phyloP scores from a whole-genome alignment of 2,797 vertebrate species.

The Ptychobarbus kaznakovi region DNA sequence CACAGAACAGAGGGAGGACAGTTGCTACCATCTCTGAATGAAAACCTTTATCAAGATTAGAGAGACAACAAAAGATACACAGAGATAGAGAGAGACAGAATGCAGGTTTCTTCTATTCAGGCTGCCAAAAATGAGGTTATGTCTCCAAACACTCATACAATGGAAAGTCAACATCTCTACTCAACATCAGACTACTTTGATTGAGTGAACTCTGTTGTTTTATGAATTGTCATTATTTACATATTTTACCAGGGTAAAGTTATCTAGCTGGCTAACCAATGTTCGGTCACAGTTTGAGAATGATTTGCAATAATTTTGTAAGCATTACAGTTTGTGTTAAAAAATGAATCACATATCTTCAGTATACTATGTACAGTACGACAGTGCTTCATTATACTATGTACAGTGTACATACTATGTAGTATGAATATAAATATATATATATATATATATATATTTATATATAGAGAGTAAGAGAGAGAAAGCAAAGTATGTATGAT shows the following conservation, averaged over 20 bases:
- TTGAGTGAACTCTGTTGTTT: background rate
- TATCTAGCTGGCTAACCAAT: background rate
- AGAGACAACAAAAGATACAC: constrained; percentile 34
- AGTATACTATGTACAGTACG: background rate
- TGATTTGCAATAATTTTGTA: background rate
- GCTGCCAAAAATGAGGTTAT: constrained; percentile 44
- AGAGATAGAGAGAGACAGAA: background rate
- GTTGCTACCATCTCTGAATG: constrained; percentile 30
- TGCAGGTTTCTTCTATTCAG: background rate
- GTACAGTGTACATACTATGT: too few species aligned
- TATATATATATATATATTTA: too few species aligned
- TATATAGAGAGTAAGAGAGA: too few species aligned
- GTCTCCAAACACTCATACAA: constrained; percentile 19
- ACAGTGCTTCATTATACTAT: background rate
- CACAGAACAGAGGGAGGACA: constrained; percentile 13
- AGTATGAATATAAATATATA: too few species aligned
- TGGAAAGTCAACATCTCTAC: background rate
- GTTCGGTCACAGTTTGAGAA: background rate
- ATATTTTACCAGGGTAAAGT: background rate
- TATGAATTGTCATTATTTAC: background rate
- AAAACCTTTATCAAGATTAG: constrained; percentile 42
- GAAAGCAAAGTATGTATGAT: too few species aligned
- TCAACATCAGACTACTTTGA: background rate
- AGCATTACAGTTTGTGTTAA: background rate
- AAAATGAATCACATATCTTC: background rate